Evolutionary conservation across 2,797 vertebrate genomes (phyloP).

Genomic region (Notolabrus celidotus): DNA sequence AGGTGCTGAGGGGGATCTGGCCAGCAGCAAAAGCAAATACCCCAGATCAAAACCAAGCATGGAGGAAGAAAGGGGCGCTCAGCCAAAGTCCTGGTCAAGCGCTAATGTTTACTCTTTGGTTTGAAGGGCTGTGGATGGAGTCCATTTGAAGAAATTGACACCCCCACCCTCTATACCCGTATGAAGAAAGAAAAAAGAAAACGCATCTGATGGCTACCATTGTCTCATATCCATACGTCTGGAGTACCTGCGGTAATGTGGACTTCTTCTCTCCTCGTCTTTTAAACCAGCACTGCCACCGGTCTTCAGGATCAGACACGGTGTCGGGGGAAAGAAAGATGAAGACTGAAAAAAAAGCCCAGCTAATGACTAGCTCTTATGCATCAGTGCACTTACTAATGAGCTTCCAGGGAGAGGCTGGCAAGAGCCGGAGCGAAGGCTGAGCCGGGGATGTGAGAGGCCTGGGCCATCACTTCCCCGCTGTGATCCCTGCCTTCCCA

Average conservation of each 20-base stretch:
- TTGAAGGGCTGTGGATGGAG: conserved; percentile 79
- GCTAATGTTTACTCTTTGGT: conserved; percentile 84
- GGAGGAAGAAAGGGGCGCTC: conserved; percentile 75
- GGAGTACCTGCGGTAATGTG: conserved; percentile 82
- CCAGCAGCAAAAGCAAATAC: conserved; percentile 85
- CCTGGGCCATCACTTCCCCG: conserved; percentile 97
- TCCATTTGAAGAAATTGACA: conserved; percentile 82
- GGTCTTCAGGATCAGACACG: conserved; percentile 96
- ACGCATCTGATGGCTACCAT: conserved; percentile 54
- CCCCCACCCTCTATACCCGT: conserved; percentile 35
- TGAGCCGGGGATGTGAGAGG: conserved; percentile 96
- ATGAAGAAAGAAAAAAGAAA: conserved; percentile 50
- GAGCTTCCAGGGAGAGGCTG: conserved; percentile 99
- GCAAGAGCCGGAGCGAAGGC: conserved; percentile 94
- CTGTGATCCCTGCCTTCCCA: conserved; percentile 99
- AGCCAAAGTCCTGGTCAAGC: conserved; percentile 84
- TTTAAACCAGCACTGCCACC: conserved; percentile 87
- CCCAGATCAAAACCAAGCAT: conserved; percentile 81
- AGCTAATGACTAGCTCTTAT: conserved; percentile 99
- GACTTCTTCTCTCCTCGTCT: conserved; percentile 78
- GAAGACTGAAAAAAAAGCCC: conserved; percentile 83
- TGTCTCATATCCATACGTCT: conserved; percentile 75
- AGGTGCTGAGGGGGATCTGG: conserved; percentile 83
- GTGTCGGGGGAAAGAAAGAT: conserved; percentile 79
- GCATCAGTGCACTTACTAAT: conserved; percentile 99